phyloP scores from a whole-genome alignment of 2,113 vertebrate genomes.

The Aleadryas rufinucha region DNA sequence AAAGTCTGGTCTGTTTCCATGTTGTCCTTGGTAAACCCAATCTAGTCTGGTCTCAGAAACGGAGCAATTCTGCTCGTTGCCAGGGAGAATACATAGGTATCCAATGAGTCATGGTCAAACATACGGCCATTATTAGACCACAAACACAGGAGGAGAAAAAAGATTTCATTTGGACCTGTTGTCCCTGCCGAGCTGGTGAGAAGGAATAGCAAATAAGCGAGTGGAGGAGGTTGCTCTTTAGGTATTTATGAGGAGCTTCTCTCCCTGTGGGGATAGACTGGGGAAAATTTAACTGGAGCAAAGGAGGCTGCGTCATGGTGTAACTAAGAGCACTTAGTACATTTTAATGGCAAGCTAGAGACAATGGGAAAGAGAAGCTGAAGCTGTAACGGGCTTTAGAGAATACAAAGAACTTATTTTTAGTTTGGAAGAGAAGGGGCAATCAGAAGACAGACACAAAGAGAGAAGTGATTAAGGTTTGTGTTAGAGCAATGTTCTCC shows the following conservation, averaged over 20 bases:
- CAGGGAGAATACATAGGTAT: constrained; percentile 69
- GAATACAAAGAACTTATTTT: neutral
- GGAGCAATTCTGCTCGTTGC: constrained; percentile 60
- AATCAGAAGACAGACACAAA: neutral
- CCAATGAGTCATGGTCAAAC: constrained; percentile 68
- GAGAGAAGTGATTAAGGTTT: neutral
- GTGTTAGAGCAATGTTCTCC: neutral
- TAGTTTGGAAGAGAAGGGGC: neutral
- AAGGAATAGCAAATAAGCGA: constrained; percentile 59
- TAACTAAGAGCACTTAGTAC: neutral
- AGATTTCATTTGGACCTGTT: constrained; percentile 65
- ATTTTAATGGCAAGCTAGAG: constrained; percentile 2
- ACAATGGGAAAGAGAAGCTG: neutral
- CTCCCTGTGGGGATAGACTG: constrained; percentile 50
- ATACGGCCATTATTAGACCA: constrained; percentile 64
- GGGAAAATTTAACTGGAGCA: constrained; percentile 48
- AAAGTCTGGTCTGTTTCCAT: constrained; percentile 58
- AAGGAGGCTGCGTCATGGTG: neutral
- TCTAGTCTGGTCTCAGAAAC: constrained; percentile 63
- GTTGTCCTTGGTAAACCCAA: constrained; percentile 63
- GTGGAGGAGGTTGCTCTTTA: constrained; percentile 57
- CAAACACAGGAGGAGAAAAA: constrained; percentile 62
- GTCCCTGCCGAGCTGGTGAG: constrained; percentile 44
- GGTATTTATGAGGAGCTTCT: constrained; percentile 66
- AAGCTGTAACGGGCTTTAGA: neutral